Base-by-base conservation (phyloP, 2,888 invertebrate genomes). In the Platycheirus rosarum region DNA sequence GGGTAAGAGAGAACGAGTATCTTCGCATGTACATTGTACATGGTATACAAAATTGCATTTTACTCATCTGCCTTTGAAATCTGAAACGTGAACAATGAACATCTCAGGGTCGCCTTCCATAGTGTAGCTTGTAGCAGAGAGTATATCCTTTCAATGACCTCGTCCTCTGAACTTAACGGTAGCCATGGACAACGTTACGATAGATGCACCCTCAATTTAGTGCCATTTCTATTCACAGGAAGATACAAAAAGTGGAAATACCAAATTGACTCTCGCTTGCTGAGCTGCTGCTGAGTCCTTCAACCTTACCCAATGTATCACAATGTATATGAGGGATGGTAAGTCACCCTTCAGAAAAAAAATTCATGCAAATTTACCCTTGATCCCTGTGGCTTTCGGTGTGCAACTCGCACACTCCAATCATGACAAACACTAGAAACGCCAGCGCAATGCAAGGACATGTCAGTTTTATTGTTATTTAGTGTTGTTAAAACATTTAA, bases 321-420 rank as follows among this genome's bases (percentile, higher is more conserved):
- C 57, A 26, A 69, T 9, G 13, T n/a, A n/a, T n/a, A n/a, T n/a
- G n/a, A n/a, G 23, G 20, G 42, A 16, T 37, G 44, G 48, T 4
- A 29, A 16, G 6, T 23, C 13, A 44, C 20, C 16, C 35, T 53
- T 2, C 3, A 9, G 6, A 14, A 26, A 55, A 71, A 60, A 37
- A 60, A 37, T 42, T 7, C 44, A 73, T 73, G 66, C 44, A 78
- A 78, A 78, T 66, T 46, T 44, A 78, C 60, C 73, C 78, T 53
- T 42, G 49, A 63, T 65, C 63, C 74, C 51, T 44, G 35, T 51
- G 35, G 32, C 51, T 49, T 13, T 14, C 16, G 11, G 20, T 18
- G 14, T 11, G 7, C 32, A 14, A 20, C 26, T 13, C 18, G 23
- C 14, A 13, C 5, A 14, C 18, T 11, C 40, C 14, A 37, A 23